phyloP scores from a whole-genome alignment of 1,140 invertebrate species.

The Cherax quadricarinatus region DNA sequence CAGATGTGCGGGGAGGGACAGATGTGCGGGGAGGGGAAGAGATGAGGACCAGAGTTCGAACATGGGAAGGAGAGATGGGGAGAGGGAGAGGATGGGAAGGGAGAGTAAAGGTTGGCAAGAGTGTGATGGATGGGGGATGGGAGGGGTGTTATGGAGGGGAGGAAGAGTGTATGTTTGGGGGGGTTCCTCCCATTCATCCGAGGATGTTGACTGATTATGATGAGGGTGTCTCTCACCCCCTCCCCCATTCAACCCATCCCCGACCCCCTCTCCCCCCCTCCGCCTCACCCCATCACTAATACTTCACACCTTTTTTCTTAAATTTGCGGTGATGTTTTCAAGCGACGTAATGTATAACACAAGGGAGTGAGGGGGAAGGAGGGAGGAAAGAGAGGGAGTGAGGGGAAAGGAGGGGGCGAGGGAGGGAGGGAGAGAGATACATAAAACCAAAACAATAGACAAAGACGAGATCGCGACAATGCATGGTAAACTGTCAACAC shows the following conservation, averaged over 20 bases:
- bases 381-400: not conserved
- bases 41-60: no score
- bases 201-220: not conserved
- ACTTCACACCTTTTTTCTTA: not conserved
- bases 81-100: not conserved
- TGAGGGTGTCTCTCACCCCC: not conserved
- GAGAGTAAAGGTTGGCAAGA: not conserved
- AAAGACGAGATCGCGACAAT: no score
- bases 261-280: no score
- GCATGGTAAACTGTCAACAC: no score
- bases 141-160: not conserved
- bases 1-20: no score
- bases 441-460: no score
- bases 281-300: not conserved
- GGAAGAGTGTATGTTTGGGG: no score
- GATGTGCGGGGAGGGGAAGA: no score
- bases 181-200: not conserved
- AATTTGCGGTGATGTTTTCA: not conserved
- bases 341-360: not conserved
- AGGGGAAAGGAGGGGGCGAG: not conserved
- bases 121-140: no score
- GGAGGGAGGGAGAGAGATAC: not conserved
- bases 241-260: no score
- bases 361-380: not conserved
- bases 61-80: not conserved